Base-by-base conservation (phyloP, 2,888 invertebrate genomes). In the Unio delphinus region DNA sequence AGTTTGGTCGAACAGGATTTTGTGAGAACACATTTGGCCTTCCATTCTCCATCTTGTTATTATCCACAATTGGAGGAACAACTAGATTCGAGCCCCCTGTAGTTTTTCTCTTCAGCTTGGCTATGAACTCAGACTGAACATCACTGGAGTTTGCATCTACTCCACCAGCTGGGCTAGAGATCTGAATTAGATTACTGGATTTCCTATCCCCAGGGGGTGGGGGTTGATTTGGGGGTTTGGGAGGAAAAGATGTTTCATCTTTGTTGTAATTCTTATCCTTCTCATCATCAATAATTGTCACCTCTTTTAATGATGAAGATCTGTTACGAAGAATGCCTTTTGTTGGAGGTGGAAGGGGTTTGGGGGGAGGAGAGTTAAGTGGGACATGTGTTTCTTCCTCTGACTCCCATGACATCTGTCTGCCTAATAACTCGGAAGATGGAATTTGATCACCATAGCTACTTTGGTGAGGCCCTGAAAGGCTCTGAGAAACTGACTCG, bases 51-150 rank as follows among this genome's bases (percentile, higher is more conserved):
- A 57, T 59, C 26, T 61, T 61, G 20, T 57, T 55, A 57, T 65
- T 57, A 20, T 75, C 71, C 26, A 71, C 34, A 4, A 71, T 65
- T 18, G 73, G 78, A 18, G 81, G 79, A 63, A 75, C 68, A 65
- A 75, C 69, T 54, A 73, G 59, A 64, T 73, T 69, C 23, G 69
- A 68, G 65, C 72, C 64, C 20, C 67, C 64, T 23, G 76, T 68
- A 30, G 86, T 84, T 75, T 86, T 86, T 63, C 83, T 79, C 59
- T 85, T 85, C 59, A 87, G 76, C 73, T 86, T 87, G 60, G 83
- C 82, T n/a, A 83, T 83, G 70, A 87, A 87, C 73, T 87, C 87
- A 57, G 75, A 78, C 67, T 84, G 83, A 26, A 80, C 83, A 67
- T 85, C 85, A 62, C 58, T 70, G 20, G 55, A 60, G 57, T 65